Conservation (phyloP, 2,113 vertebrate genomes). For the Nanorana parkeri region DNA sequence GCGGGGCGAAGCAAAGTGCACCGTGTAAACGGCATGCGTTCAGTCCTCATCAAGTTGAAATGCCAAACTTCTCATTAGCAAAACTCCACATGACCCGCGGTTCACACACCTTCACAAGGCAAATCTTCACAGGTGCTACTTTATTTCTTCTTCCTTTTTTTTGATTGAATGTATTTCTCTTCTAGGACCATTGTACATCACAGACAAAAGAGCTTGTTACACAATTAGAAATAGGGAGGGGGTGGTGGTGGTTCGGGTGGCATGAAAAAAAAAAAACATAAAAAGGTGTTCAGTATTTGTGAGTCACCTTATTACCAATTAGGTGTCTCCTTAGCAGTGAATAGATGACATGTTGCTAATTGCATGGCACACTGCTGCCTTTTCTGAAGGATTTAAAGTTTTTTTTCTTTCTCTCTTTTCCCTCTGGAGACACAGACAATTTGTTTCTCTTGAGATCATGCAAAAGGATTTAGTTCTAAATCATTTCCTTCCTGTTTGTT, state of each 20-base stretch:
- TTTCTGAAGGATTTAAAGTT: not conserved
- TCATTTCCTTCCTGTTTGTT: conserved; percentile 54
- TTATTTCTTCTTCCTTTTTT: not conserved
- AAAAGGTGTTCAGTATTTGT: conserved; percentile 5
- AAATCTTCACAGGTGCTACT: conserved; percentile 12
- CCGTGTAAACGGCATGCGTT: not conserved
- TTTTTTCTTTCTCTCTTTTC: not conserved
- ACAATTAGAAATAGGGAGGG: too few species aligned
- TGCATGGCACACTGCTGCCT: not conserved
- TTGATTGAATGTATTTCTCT: conserved; percentile 2
- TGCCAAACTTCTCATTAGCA: conserved; percentile 48
- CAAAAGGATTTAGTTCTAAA: conserved; percentile 47
- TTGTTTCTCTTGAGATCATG: not conserved
- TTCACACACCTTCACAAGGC: conserved; percentile 21
- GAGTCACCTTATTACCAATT: not conserved
- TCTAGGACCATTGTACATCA: not conserved
- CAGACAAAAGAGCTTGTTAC: not conserved
- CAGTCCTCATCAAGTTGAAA: conserved; percentile 5
- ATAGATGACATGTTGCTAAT: conserved; percentile 31
- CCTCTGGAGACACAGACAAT: conserved; percentile 21
- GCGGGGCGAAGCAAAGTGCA: not conserved
- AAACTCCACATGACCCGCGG: conserved; percentile 33
- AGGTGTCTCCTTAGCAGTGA: conserved; percentile 2
- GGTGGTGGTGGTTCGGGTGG: too few species aligned
- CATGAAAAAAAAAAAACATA: not conserved